Evolutionary conservation across 2,888 invertebrate species (phyloP).

Genomic region (Chrysotoxum bicinctum): DNA sequence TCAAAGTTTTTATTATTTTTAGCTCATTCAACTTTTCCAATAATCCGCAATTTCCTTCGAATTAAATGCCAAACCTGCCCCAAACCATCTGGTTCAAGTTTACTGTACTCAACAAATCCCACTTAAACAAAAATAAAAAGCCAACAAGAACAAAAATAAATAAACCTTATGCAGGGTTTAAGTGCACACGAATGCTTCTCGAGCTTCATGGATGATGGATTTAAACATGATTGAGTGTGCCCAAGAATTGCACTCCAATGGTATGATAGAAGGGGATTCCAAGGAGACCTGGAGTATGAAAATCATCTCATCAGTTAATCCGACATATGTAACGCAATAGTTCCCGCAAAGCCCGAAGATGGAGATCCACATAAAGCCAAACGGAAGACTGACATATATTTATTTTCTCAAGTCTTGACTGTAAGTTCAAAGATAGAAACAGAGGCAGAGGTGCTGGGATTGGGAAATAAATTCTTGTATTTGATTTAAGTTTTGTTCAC

Average conservation of each 20-base stretch:
- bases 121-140: not conserved
- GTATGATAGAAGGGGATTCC: not conserved
- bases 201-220: constrained; percentile 16
- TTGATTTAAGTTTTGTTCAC: constrained; percentile 55
- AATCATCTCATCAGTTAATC: constrained; percentile 59
- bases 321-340: constrained; percentile 52
- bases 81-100: constrained; percentile 5
- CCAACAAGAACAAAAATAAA: not conserved
- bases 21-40: not conserved
- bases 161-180: constrained; percentile 9
- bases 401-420: constrained; percentile 8
- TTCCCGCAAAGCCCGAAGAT: not conserved
- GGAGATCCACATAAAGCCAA: not conserved
- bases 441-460: not conserved
- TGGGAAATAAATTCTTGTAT: constrained; percentile 18
- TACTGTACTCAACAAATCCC: not conserved
- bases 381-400: constrained; percentile 27
- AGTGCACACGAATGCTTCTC: constrained; percentile 36
- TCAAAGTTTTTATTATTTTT: not conserved
- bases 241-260: constrained; percentile 41
- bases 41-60: not conserved
- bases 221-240: constrained; percentile 43
- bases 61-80: not conserved
- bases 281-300: not conserved
- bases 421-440: not conserved